Evolutionary conservation across 2,888 invertebrate genomes (phyloP).

Genomic region (Hirudinaria manillensis): DNA sequence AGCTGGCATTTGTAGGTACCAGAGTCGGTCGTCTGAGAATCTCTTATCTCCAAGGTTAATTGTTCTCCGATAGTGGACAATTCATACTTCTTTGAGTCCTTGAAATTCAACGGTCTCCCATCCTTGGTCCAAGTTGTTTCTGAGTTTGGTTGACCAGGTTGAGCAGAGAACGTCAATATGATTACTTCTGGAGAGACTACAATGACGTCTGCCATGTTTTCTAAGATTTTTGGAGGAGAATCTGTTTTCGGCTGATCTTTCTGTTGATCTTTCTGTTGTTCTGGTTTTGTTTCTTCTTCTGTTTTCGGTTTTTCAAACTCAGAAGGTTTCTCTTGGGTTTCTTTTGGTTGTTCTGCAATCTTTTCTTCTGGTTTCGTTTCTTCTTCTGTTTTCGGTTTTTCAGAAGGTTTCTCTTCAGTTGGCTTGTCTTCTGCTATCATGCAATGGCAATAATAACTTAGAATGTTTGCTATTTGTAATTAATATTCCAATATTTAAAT

Average conservation of each 20-base stretch:
- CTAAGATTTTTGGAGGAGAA: slow-evolving; percentile 6
- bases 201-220: slow-evolving; percentile 38
- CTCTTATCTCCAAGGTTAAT: slow-evolving; percentile 57
- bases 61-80: slow-evolving; percentile 82
- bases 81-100: slow-evolving; percentile 64
- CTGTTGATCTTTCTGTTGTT: background rate
- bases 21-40: slow-evolving; percentile 46
- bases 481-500: too few relatives aligned
- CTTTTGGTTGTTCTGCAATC: background rate
- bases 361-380: slow-evolving; percentile 1
- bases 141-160: slow-evolving; percentile 38
- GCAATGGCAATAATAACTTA: too few relatives aligned
- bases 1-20: slow-evolving; percentile 39
- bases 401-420: slow-evolving; percentile 11
- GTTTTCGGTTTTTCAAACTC: background rate
- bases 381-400: slow-evolving; percentile 5
- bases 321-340: slow-evolving; percentile 7
- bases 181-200: slow-evolving; percentile 41
- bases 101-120: background rate
- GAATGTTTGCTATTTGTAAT: too few relatives aligned
- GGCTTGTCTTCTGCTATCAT: background rate
- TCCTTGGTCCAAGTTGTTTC: slow-evolving; percentile 40
- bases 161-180: slow-evolving; percentile 40
- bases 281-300: slow-evolving; percentile 16
- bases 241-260: background rate